phyloP scores from a whole-genome alignment of 2,113 vertebrate genomes.

The Crotophaga sulcirostris region DNA sequence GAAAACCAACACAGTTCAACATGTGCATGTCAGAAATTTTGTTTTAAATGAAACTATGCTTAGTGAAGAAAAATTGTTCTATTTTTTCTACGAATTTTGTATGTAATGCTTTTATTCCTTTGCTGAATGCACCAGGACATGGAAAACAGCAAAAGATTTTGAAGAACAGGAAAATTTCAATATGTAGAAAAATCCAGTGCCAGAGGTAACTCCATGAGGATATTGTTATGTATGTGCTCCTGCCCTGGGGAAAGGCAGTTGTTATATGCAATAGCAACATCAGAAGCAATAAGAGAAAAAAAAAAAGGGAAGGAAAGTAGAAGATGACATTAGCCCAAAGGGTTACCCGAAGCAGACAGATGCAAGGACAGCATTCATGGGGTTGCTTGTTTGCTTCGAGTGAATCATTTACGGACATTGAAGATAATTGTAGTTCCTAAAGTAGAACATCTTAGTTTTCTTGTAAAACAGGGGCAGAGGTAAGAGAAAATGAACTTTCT shows the following conservation, averaged over 20 bases:
- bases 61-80: neutral
- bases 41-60: neutral
- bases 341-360: neutral
- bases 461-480: neutral
- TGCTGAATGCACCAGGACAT: neutral
- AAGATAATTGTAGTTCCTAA: neutral
- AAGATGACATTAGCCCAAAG: neutral
- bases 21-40: neutral
- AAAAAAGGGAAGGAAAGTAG: neutral
- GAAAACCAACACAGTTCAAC: neutral
- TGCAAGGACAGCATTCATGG: neutral
- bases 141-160: neutral
- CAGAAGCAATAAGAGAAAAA: neutral
- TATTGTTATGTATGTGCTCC: neutral
- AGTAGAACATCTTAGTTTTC: neutral
- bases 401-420: neutral
- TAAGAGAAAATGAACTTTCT: neutral
- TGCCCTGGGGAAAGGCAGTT: neutral
- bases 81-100: neutral
- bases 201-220: neutral
- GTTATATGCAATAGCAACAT: neutral
- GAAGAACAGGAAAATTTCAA: neutral
- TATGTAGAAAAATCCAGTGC: neutral
- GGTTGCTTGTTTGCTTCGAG: neutral
- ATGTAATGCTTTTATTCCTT: neutral